Percentiles rank a stretch among this genome's conserved stretches.
Conservation (phyloP, 1,140 invertebrate genomes). For the Drosophila orena region DNA sequence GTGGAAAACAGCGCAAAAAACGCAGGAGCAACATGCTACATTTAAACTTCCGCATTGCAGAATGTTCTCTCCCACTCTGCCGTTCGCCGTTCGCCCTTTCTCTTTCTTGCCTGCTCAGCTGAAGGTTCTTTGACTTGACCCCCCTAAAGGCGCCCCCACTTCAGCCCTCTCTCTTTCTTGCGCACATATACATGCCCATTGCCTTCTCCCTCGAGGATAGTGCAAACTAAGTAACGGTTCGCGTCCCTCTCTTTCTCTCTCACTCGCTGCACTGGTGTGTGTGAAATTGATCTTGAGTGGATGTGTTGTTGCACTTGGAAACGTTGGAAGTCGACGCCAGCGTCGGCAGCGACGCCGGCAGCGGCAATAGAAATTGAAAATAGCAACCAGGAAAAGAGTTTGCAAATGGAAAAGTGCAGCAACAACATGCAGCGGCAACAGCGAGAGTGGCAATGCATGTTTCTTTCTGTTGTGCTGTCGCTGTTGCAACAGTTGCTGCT, state of each 20-base stretch:
- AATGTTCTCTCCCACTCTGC: conserved; percentile 29
- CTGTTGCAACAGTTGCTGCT: neutral
- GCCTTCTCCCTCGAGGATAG: conserved; percentile 56
- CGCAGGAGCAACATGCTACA: conserved; percentile 44
- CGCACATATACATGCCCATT: conserved; percentile 18
- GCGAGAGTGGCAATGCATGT: conserved; percentile 71
- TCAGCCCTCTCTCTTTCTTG: conserved; percentile 4
- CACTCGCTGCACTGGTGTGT: conserved; percentile 52
- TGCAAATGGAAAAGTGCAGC: conserved; percentile 72
- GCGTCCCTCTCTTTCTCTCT: conserved; percentile 54
- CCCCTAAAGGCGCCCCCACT: conserved; percentile 47
- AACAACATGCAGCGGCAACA: conserved; percentile 52
- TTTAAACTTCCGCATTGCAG: conserved; percentile 75
- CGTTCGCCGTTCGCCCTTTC: conserved; percentile 1
- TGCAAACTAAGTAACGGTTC: conserved; percentile 49
- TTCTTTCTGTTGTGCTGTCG: conserved; percentile 41
- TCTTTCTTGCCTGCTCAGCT: conserved; percentile 3
- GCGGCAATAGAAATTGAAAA: conserved; percentile 82
- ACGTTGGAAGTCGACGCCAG: conserved; percentile 18
- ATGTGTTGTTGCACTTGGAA: conserved; percentile 47
- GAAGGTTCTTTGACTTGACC: conserved; percentile 78
- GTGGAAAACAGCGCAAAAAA: conserved; percentile 28
- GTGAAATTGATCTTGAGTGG: conserved; percentile 77
- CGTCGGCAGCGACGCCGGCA: conserved; percentile 25
- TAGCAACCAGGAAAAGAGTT: conserved; percentile 80